Base-by-base conservation (phyloP, 1,140 invertebrate genomes). In the Triops longicaudatus region DNA sequence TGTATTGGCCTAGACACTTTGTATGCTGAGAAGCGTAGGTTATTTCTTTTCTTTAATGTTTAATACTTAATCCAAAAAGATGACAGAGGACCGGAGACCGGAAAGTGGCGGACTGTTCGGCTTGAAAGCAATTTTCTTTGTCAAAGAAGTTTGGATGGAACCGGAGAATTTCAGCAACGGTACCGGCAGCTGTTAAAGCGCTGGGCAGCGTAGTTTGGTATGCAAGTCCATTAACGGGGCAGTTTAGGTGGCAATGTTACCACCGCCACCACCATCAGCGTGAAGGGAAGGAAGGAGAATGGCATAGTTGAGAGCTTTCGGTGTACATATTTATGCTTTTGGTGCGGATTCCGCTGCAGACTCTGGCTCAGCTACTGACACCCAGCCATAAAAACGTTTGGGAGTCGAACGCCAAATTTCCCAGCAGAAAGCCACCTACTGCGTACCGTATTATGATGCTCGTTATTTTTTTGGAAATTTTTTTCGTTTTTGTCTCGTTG, bases 391-490 rank as follows among this genome's bases (percentile, higher is more conserved):
- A 63, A 63, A 63, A 63, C 50, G 50, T n/a, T 63, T 37, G 31
- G 50, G 50, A 63, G 50, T 22, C 50, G 17, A 63, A 63, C 50
- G 22, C 6, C 3, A 63, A 63, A 63, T 14, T 63, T 63, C 14
- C 50, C 50, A 63, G 22, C 31, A 63, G 14, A 63, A 63, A 63
- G 50, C 50, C 50, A 63, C 50, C 50, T 63, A 63, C 50, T 63
- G 50, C 14, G 50, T 63, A 14, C 50, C 17, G 50, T 63, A 63
- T 63, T 10, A 63, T 63, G 50, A 63, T 63, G 50, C 50, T 63
- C 50, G 22, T 63, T 63, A 37, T 7, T 63, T 63, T 63, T 10
- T 63, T 22, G 5, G 50, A 17, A 14, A n/a, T 63, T 63, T 22
- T 37, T 37, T 37, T 37, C 7, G 7, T 37, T 37, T 37, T 37